Evolutionary conservation across 2,797 vertebrate genomes (phyloP).

Genomic region (Orestias chungarensis): DNA sequence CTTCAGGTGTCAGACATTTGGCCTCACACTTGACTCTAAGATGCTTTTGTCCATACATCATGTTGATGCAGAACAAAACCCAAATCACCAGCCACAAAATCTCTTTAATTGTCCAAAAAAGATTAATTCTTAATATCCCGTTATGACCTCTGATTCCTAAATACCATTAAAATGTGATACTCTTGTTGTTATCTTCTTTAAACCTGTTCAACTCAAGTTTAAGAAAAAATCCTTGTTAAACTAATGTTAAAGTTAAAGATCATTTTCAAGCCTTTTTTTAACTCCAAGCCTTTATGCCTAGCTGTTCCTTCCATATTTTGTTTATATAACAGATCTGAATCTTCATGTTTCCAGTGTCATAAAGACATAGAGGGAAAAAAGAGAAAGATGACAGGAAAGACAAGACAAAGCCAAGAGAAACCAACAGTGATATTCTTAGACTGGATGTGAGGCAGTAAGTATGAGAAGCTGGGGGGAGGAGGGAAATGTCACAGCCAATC

Average conservation of each 20-base stretch:
- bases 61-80: no score
- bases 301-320: constrained; percentile 55
- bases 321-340: constrained; percentile 52
- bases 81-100: no score
- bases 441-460: constrained; percentile 67
- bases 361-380: constrained; percentile 27
- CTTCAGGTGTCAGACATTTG: no score
- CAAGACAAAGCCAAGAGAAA: constrained; percentile 64
- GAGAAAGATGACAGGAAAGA: constrained; percentile 47
- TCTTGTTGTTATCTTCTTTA: constrained; percentile 1
- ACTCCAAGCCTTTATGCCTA: constrained; percentile 31
- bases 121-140: no score
- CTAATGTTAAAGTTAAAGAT: constrained; percentile 50
- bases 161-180: neutral
- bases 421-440: constrained; percentile 78
- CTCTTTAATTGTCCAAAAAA: no score
- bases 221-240: constrained; percentile 28
- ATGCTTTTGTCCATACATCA: no score
- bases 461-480: constrained; percentile 52
- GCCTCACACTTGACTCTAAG: no score
- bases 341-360: constrained; percentile 68
- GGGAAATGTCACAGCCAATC: constrained; percentile 79
- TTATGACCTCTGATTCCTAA: neutral
- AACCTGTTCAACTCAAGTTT: constrained; percentile 35
- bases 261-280: no score